Evolutionary conservation across 2,113 vertebrate genomes (phyloP).

Genomic region (Psittacula cyanocephala): DNA sequence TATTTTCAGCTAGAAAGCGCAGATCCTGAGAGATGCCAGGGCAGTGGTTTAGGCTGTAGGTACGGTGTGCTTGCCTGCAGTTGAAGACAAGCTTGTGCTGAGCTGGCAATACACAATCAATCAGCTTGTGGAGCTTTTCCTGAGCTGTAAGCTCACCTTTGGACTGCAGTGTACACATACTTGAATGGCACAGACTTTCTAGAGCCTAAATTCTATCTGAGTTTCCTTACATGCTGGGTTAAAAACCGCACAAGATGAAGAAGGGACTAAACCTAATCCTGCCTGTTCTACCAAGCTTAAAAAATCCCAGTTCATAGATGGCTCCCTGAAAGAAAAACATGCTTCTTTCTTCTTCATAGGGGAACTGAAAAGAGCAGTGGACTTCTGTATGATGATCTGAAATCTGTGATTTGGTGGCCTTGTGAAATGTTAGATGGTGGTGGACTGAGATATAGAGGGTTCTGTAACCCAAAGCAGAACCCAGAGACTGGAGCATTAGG

Average conservation of each 20-base stretch:
- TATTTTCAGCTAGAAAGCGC: not conserved
- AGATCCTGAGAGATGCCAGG: not conserved
- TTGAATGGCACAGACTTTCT: not conserved
- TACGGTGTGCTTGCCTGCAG: not conserved
- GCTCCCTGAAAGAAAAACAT: not conserved
- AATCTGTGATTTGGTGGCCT: not conserved
- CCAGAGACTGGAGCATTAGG: not conserved
- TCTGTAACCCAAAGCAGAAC: not conserved
- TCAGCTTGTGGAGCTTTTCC: not conserved
- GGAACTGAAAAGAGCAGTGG: not conserved
- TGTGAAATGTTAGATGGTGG: not conserved
- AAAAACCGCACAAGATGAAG: not conserved
- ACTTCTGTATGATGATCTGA: not conserved
- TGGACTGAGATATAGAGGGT: not conserved
- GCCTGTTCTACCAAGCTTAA: not conserved
- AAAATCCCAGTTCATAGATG: not conserved
- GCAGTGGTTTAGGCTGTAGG: not conserved
- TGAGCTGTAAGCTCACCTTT: not conserved
- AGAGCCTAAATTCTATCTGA: not conserved
- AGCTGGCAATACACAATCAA: not conserved
- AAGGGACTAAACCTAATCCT: not conserved
- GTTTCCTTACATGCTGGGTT: not conserved
- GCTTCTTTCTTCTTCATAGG: not conserved
- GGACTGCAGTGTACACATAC: not conserved
- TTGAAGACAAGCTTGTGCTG: not conserved